Evolutionary conservation across 2,888 invertebrate species (phyloP).

Genomic region (Cotesia congregata): DNA sequence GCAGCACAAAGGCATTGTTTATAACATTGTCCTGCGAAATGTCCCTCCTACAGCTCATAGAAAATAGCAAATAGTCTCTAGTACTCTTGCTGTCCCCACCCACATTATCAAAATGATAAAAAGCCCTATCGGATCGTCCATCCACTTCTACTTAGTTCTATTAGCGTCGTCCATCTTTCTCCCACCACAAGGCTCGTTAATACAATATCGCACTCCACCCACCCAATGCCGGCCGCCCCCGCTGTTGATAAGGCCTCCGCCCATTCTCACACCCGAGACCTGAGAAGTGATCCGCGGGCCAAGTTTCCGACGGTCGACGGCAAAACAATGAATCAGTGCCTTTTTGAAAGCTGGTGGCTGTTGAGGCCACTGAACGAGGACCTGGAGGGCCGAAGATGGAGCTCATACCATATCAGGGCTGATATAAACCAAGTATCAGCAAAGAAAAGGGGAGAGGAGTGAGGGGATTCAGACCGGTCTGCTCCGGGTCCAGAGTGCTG

Average conservation of each 20-base stretch:
- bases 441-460: not conserved
- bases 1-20: too few relatives aligned
- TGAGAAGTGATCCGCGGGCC: not conserved
- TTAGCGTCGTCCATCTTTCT: constrained; percentile 35
- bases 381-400: not conserved
- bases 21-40: not conserved
- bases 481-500: constrained; percentile 50
- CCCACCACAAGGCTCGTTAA: not conserved
- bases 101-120: constrained; percentile 28
- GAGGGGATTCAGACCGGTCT: constrained; percentile 61
- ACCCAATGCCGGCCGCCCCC: constrained; percentile 31
- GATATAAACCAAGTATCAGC: constrained; percentile 11
- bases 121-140: constrained; percentile 40
- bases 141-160: constrained; percentile 47
- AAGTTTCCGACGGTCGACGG: constrained; percentile 45
- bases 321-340: constrained; percentile 68
- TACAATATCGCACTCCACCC: constrained; percentile 14
- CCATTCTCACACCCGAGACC: constrained; percentile 38
- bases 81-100: constrained; percentile 37
- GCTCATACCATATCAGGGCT: constrained; percentile 38
- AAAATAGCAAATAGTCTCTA: not conserved
- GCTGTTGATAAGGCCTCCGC: constrained; percentile 34
- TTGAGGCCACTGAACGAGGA: constrained; percentile 18
- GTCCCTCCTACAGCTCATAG: not conserved
- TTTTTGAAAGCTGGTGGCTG: constrained; percentile 44